A percentile compares a stretch with the other conserved stretches of the same genome.
Conservation (phyloP, 2,797 vertebrate genomes). For the Eleutherodactylus coqui region DNA sequence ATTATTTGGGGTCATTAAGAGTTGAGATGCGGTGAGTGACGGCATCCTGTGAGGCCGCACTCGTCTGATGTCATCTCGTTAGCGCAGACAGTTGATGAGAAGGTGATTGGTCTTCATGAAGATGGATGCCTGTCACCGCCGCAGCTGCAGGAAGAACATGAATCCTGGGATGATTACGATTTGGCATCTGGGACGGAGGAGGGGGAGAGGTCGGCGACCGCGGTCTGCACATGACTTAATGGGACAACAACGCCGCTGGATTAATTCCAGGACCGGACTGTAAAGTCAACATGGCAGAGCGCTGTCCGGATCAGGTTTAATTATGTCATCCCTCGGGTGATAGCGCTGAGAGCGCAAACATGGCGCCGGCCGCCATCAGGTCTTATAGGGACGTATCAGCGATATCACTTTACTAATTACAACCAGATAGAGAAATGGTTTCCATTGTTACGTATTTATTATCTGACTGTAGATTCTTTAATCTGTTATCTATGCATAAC, state of each 20-base stretch:
- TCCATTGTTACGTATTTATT: too few species aligned
- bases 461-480: too few species aligned
- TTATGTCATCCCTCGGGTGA: conserved; percentile 90
- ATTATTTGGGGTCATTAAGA: background rate
- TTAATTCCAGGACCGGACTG: conserved; percentile 80
- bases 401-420: too few species aligned
- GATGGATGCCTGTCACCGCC: background rate
- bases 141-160: background rate
- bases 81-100: too few species aligned
- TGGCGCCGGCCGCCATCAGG: conserved; percentile 76
- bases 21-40: background rate
- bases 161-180: conserved; percentile 60
- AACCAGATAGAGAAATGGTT: too few species aligned
- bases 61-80: background rate
- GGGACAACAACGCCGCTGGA: conserved; percentile 84
- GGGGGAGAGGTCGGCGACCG: conserved; percentile 84
- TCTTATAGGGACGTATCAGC: too few species aligned
- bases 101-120: background rate
- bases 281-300: conserved; percentile 85
- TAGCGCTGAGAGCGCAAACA: conserved; percentile 80
- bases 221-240: conserved; percentile 90
- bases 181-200: conserved; percentile 75
- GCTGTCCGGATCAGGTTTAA: conserved; percentile 76
- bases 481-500: too few species aligned
- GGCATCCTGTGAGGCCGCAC: background rate